phyloP scores from a whole-genome alignment of 2,888 invertebrate genomes.

The Julus scandinavius region DNA sequence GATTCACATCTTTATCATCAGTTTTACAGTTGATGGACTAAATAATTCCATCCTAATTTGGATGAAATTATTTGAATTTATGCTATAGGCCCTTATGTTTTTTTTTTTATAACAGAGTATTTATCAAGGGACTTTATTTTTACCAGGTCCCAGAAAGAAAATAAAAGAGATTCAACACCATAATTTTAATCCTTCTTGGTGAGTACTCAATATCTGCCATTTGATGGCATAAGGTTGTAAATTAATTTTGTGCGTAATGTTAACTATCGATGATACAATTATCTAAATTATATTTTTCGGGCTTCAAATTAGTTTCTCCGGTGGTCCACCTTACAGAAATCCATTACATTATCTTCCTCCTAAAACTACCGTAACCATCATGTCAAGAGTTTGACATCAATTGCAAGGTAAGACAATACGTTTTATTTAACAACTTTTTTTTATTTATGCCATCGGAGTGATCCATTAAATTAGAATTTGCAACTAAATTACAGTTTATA shows the following conservation, averaged over 20 bases:
- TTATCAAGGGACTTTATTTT: too few species aligned
- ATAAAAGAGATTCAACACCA: not conserved
- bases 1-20: too few species aligned
- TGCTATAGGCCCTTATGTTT: too few species aligned
- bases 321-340: not conserved
- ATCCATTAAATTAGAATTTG: not conserved
- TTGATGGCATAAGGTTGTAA: not conserved
- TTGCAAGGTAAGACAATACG: not conserved
- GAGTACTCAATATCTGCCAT: not conserved
- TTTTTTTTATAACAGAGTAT: too few species aligned
- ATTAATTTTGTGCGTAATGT: not conserved
- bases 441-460: not conserved
- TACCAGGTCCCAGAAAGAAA: not conserved
- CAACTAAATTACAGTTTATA: not conserved
- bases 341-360: not conserved
- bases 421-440: not conserved
- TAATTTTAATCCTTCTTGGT: not conserved
- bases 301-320: not conserved
- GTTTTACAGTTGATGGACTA: too few species aligned
- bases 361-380: not conserved
- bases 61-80: too few species aligned
- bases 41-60: too few species aligned
- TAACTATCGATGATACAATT: too few species aligned
- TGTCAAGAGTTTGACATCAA: not conserved
- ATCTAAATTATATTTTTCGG: not conserved